These are phyloP conservation scores for Tupaia chinensis DNA, from an alignment of 2,113 vertebrate genomes.

Conservation along the genomic window DNA sequence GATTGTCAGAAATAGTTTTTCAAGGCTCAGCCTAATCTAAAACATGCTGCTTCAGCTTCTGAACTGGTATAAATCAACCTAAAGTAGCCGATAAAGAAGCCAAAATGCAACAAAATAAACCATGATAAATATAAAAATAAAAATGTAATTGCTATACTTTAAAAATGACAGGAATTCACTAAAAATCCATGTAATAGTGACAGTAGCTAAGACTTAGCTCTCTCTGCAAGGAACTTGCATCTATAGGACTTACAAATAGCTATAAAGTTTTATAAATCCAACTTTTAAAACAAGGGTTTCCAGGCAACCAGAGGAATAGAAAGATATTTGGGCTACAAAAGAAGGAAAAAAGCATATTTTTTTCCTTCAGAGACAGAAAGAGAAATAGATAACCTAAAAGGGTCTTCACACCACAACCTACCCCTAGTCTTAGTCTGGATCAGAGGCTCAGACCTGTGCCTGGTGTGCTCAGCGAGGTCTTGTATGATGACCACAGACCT, in stretches of 20 bases:
- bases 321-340: constrained; percentile 1
- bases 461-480: no score
- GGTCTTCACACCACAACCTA: no score
- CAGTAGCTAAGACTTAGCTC: background rate
- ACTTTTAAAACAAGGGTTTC: constrained; percentile 43
- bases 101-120: constrained; percentile 36
- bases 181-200: background rate
- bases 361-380: no score
- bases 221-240: background rate
- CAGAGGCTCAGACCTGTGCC: no score
- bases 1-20: constrained; percentile 45
- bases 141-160: constrained; percentile 20
- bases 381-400: no score
- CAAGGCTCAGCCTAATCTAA: background rate
- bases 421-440: no score
- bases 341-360: background rate
- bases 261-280: constrained; percentile 28
- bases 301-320: background rate
- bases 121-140: constrained; percentile 51
- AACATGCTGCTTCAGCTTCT: constrained; percentile 12
- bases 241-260: constrained; percentile 19
- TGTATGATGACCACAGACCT: no score
- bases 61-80: background rate
- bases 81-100: constrained; percentile 19
- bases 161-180: constrained; percentile 8